phyloP scores from a whole-genome alignment of 2,113 vertebrate species.

The Pachypanchax playfairii region DNA sequence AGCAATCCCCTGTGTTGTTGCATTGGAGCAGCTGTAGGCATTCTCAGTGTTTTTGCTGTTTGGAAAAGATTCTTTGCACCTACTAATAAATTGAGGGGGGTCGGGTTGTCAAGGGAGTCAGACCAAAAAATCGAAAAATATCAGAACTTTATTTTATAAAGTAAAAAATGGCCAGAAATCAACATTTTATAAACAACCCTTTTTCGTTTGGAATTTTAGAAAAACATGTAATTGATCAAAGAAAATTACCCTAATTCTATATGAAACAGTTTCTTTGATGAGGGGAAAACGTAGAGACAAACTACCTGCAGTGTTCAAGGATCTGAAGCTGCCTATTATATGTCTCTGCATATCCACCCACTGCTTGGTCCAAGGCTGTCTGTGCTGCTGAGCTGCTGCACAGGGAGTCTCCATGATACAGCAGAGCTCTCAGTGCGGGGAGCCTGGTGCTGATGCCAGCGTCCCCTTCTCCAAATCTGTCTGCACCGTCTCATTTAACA shows the following conservation, averaged over 20 bases:
- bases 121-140: too few relatives aligned
- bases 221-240: too few relatives aligned
- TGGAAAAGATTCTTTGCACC: background rate
- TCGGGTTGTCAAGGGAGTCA: too few relatives aligned
- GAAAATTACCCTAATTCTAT: background rate
- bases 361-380: conserved; percentile 68
- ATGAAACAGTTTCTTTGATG: conserved; percentile 13
- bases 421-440: conserved; percentile 49
- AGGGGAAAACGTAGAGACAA: conserved; percentile 12
- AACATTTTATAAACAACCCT: background rate
- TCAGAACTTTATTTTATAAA: too few relatives aligned
- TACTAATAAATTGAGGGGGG: background rate
- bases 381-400: conserved; percentile 52
- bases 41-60: background rate
- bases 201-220: too few relatives aligned
- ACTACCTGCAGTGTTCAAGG: conserved; percentile 26
- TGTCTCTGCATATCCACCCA: conserved; percentile 58
- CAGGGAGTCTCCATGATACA: conserved; percentile 59
- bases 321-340: conserved; percentile 60
- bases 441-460: conserved; percentile 60
- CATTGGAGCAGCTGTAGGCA: background rate
- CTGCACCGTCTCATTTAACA: conserved; percentile 76
- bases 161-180: background rate
- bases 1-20: background rate
- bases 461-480: conserved; percentile 73